Base-by-base conservation (phyloP, 2,888 invertebrate species). In the Toxonevra muliebris region DNA sequence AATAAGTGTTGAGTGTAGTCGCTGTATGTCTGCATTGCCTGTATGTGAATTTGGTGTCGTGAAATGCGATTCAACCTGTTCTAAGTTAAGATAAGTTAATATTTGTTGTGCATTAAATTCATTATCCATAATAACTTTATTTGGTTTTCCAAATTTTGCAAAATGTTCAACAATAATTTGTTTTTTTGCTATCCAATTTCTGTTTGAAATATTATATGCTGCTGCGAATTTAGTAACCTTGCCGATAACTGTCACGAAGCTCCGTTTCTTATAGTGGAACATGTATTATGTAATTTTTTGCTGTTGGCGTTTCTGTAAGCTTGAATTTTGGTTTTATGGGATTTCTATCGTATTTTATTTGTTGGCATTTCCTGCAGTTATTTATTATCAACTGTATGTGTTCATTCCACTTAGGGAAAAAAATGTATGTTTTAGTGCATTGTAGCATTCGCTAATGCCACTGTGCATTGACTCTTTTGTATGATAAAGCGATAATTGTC, bases 391-490 rank as follows among this genome's bases (percentile, higher is more conserved):
- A 30, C 30, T 30, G 30, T 30, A 30, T 30, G 30, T 30, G 30
- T 30, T 30, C 30, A 30, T 30, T 57, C 43, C 71, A 53, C 45
- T 69, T 70, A 50, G 65, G n/a, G 43, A 73, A 55, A 60, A 70
- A 54, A 69, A 66, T 64, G 61, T 68, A 12, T 65, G 9, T 69
- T 71, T 72, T 41, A 72, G 20, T 11, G 50, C 57, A 19, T 71
- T 43, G 45, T 72, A 72, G 8, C 64, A 62, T 64, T 71, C 67
- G 30, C 66, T 65, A 40, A 72, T 69, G 45, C 71, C 68, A 20
- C 70, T 68, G 52, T 72, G 73, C 66, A 72, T 65, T 7, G 72
- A 68, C 50, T 72, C 69, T 50, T 60, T 70, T 10, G 59, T 69
- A 57, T 72, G 73, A 54, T 70, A 71, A n/a, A 71, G 7, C 2